Base-by-base conservation (phyloP, 2,888 invertebrate genomes). In the Crepidodera aurea region DNA sequence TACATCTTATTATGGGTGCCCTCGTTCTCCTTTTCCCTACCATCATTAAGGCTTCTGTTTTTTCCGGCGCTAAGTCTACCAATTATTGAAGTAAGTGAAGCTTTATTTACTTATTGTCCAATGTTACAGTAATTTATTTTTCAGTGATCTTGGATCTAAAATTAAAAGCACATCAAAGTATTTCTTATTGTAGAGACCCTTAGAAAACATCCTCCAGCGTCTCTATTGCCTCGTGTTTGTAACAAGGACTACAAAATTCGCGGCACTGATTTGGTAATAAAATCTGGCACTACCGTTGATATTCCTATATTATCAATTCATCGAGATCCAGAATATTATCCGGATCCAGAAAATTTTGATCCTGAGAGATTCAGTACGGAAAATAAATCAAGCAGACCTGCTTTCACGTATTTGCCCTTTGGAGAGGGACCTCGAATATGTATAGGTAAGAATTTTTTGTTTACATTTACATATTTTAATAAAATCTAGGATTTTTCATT, bases 341-440 rank as follows among this genome's bases (percentile, higher is more conserved):
- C 69, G 6, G 64, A 71, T 18, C 71, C 71, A 7, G 65, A 68
- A 13, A 68, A 62, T 44, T 71, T 71, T 29, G 71, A 71, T 64
- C 72, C 71, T 1, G 70, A 70, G 4, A 37, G 72, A 40, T 72
- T 72, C 58, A 65, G 15, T 27, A 42, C 60, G 16, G 67, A 69
- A 46, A 66, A 69, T n/a, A 62, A 60, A 32, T 25, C 40, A 0
- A 51, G 40, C 12, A 56, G 34, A 22, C 65, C 67, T 37, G 59
- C 60, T 1, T 65, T 51, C 18, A 56, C 60, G 7, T 66, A 71
- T 40, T 32, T 73, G 32, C 71, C 73, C 1, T 73, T 73, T 37
- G 73, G 73, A 1, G 71, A 69, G 39, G 71, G 73, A 8, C 73
- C 71, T 5, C 67, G 71, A 42, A 71, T 65, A 58, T 73, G 73